Evolutionary conservation across 2,888 invertebrate genomes (phyloP), one percentile per base, ranked within the genome.

Genomic region (Diaprepes abbreviatus): DNA sequence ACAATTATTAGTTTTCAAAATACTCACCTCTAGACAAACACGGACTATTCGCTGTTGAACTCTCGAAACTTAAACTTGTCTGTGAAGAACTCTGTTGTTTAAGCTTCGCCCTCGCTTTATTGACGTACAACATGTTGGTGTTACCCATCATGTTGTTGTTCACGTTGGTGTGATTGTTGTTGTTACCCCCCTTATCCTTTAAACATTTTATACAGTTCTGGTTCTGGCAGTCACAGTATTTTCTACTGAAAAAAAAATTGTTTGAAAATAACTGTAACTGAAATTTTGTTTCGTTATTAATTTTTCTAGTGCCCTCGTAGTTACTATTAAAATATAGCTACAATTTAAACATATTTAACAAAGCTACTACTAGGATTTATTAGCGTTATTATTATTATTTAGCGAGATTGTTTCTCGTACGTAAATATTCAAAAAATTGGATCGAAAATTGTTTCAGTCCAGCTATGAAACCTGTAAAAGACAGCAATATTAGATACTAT

Each of bases 11-110:
- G 16, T 50, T 14, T 9, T 43, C 17, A 45, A 9, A 14, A 45
- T 31, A 63, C 80, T 78, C 82, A 87, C 87, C 88, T 85, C 88
- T 85, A 75, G 87, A 87, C 78, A 88, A 85, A 76, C 87, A 87
- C 28, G 88, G 87, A 59, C 88, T 87, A 73, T 86, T 86, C 66
- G 85, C 85, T 74, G 86, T 85, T 73, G 85, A 85, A 72, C 85
- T 85, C 68, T 85, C 85, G 66, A 87, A 87, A 67, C 87, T 87
- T 74, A 86, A 85, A 78, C 87, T 87, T 62, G 83, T 83, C 74
- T 82, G 82, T 40, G 77, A 83, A 10, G 84, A 84, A 73, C 83
- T 83, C 73, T 83, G 83, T 70, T 85, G 85, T 69, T 81, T 76
- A 50, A 84, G 71, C 72, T 83, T 84, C 3, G 79, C 79, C 57